Conservation (phyloP, 2,797 vertebrate species). For the Monodelphis domestica region DNA sequence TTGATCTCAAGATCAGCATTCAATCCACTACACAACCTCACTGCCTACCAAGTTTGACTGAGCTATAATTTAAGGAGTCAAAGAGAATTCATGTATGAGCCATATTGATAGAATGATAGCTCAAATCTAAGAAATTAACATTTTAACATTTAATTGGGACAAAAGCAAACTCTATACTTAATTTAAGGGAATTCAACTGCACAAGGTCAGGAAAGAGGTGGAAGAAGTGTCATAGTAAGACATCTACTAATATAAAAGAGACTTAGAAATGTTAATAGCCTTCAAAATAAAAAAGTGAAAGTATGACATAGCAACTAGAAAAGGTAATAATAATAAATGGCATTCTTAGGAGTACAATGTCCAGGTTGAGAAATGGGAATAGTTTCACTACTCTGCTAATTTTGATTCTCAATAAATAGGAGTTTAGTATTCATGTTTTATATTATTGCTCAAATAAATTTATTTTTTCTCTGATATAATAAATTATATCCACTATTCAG, state of each 20-base stretch:
- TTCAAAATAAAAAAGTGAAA: neutral
- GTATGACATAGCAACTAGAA: neutral
- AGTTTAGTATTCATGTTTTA: neutral
- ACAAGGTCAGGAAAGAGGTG: neutral
- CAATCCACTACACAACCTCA: too few species aligned
- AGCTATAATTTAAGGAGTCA: neutral
- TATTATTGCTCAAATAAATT: neutral
- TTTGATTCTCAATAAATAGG: neutral
- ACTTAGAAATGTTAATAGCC: neutral
- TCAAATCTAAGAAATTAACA: neutral
- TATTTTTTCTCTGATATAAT: neutral
- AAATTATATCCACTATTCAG: neutral
- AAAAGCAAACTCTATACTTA: neutral
- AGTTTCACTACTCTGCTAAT: neutral
- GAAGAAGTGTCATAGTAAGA: neutral
- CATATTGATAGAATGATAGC: neutral
- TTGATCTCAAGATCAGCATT: neutral
- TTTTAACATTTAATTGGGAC: neutral
- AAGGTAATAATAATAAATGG: neutral
- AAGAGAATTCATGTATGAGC: neutral
- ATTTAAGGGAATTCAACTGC: neutral
- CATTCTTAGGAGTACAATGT: neutral
- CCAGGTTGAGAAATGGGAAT: neutral
- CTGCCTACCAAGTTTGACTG: neutral
- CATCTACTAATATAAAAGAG: neutral